Percentiles rank a stretch among this genome's conserved stretches.
These are phyloP conservation scores for Andricus quercusramuli DNA, from an alignment of 2,888 invertebrate species.

Conservation along the genomic window DNA sequence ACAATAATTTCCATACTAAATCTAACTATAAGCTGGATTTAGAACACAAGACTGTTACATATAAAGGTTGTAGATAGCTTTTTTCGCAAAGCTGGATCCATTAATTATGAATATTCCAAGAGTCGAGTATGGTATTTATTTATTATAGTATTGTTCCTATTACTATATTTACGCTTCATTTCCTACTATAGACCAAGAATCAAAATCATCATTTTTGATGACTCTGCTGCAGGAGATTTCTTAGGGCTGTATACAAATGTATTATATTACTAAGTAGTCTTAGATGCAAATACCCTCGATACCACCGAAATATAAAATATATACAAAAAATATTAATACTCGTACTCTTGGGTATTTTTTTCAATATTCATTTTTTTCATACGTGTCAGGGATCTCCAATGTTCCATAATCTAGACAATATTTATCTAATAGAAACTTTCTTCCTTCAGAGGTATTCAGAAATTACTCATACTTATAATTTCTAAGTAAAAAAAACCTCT, in stretches of 20 bases:
- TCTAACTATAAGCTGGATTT: neutral
- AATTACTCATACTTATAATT: constrained; percentile 65
- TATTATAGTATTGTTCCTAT: constrained; percentile 28
- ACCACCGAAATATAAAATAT: constrained; percentile 33
- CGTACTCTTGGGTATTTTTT: constrained; percentile 65
- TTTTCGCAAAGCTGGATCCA: constrained; percentile 23
- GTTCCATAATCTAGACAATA: constrained; percentile 78
- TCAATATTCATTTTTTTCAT: constrained; percentile 71
- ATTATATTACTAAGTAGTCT: constrained; percentile 35
- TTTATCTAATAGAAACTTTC: constrained; percentile 72
- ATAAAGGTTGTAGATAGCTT: constrained; percentile 8
- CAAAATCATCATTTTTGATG: constrained; percentile 15
- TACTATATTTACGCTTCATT: constrained; percentile 19
- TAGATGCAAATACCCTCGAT: constrained; percentile 13
- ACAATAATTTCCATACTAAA: constrained; percentile 8
- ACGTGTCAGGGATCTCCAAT: constrained; percentile 74
- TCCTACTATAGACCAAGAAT: constrained; percentile 20
- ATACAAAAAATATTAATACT: constrained; percentile 57
- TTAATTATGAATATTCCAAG: constrained; percentile 4
- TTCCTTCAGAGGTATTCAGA: neutral
- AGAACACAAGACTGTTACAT: constrained; percentile 33
- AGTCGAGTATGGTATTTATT: constrained; percentile 8
- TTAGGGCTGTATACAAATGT: constrained; percentile 38
- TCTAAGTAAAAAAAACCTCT: constrained; percentile 13
- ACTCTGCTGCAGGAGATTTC: constrained; percentile 23